phyloP scores from a whole-genome alignment of 2,113 vertebrate species.

The Columbina picui region DNA sequence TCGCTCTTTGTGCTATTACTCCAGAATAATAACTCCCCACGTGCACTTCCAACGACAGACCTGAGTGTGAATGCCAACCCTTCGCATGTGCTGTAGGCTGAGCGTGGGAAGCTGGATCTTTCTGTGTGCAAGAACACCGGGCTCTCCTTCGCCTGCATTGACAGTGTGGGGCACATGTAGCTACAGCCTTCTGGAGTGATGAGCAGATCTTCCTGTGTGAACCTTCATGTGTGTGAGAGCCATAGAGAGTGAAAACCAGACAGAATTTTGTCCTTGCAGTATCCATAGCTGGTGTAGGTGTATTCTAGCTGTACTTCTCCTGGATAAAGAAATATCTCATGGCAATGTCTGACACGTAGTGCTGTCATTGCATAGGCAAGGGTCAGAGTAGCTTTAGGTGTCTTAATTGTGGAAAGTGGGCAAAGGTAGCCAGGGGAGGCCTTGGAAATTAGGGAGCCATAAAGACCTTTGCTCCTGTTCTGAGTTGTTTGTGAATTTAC shows the following conservation, averaged over 20 bases:
- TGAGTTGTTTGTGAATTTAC: neutral
- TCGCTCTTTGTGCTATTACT: neutral
- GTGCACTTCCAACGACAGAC: neutral
- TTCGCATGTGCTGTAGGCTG: fast-evolving
- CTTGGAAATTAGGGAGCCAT: neutral
- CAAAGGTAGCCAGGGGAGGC: neutral
- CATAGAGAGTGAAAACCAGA: neutral
- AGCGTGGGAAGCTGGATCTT: neutral
- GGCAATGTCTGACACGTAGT: neutral
- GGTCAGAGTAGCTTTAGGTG: neutral
- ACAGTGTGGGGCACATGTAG: fast-evolving
- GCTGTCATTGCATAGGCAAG: neutral
- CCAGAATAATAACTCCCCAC: neutral
- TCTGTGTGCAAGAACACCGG: fast-evolving
- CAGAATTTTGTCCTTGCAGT: neutral
- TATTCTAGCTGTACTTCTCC: neutral
- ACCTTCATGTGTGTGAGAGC: neutral
- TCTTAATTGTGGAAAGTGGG: neutral
- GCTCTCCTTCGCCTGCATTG: neutral
- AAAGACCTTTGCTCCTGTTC: constrained; percentile 6
- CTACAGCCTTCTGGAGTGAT: neutral
- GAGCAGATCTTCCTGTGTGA: neutral
- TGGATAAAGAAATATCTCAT: neutral
- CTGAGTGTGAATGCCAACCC: neutral
- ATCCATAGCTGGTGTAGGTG: neutral